Evolutionary conservation across 2,797 vertebrate genomes (phyloP).

Genomic region (Pristis pectinata): DNA sequence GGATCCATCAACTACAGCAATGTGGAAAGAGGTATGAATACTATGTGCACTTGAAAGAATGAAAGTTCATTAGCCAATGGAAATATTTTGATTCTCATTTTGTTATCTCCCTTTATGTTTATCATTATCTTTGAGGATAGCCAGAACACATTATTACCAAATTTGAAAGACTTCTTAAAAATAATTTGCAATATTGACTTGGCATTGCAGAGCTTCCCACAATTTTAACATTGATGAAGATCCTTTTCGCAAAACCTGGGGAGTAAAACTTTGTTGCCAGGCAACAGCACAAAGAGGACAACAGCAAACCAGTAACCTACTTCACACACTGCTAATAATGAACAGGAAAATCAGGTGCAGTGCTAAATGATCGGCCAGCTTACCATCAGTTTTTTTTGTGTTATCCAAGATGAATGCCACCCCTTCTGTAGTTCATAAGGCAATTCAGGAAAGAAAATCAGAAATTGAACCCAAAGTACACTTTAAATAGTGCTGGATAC

Average conservation of each 20-base stretch:
- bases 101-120: neutral
- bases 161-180: neutral
- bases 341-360: neutral
- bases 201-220: neutral
- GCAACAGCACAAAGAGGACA: neutral
- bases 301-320: neutral
- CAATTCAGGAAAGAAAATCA: neutral
- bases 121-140: neutral
- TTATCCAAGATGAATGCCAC: neutral
- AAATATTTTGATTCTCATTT: no score
- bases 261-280: neutral
- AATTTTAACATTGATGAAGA: neutral
- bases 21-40: no score
- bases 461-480: no score
- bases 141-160: neutral
- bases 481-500: no score
- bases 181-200: neutral
- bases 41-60: no score
- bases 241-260: neutral
- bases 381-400: neutral
- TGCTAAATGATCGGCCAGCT: neutral
- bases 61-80: no score
- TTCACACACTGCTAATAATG: neutral
- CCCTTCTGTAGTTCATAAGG: neutral
- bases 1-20: no score